phyloP scores from a whole-genome alignment of 2,113 vertebrate species.

The Entelurus aequoreus region DNA sequence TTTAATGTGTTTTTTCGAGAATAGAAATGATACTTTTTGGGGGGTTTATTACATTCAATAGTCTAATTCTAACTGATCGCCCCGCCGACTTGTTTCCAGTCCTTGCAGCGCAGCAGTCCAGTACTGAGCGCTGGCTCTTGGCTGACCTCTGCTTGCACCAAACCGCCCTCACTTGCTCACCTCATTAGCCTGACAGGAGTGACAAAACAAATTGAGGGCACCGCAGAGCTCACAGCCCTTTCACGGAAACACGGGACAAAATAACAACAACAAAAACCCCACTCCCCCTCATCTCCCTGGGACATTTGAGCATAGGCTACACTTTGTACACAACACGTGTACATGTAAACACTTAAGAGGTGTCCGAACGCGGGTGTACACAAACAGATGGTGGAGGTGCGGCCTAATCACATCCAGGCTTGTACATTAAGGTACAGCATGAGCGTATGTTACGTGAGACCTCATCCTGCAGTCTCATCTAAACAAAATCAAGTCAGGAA shows the following conservation, averaged over 20 bases:
- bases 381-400: slow-evolving; percentile 12
- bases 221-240: slow-evolving; percentile 40
- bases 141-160: slow-evolving; percentile 63
- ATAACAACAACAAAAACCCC: background rate
- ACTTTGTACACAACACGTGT: slow-evolving; percentile 43
- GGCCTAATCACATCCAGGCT: slow-evolving; percentile 10
- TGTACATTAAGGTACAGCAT: slow-evolving; percentile 14
- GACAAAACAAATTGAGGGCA: slow-evolving; percentile 61
- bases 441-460: slow-evolving; percentile 5
- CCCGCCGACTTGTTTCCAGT: background rate
- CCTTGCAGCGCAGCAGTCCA: slow-evolving; percentile 24
- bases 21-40: too few species aligned
- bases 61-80: too few species aligned
- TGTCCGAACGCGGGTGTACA: slow-evolving; percentile 31
- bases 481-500: slow-evolving; percentile 28
- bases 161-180: slow-evolving; percentile 59
- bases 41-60: too few species aligned
- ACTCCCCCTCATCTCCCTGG: slow-evolving; percentile 1
- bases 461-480: slow-evolving; percentile 1
- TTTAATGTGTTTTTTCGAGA: too few species aligned
- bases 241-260: slow-evolving; percentile 46
- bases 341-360: slow-evolving; percentile 47
- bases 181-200: slow-evolving; percentile 70
- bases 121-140: slow-evolving; percentile 55
- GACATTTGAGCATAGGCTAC: slow-evolving; percentile 18